Percentiles rank a stretch among this genome's conserved stretches.
Evolutionary conservation across 2,797 vertebrate genomes (phyloP).

Genomic region (Helicolenus hilgendorfi): DNA sequence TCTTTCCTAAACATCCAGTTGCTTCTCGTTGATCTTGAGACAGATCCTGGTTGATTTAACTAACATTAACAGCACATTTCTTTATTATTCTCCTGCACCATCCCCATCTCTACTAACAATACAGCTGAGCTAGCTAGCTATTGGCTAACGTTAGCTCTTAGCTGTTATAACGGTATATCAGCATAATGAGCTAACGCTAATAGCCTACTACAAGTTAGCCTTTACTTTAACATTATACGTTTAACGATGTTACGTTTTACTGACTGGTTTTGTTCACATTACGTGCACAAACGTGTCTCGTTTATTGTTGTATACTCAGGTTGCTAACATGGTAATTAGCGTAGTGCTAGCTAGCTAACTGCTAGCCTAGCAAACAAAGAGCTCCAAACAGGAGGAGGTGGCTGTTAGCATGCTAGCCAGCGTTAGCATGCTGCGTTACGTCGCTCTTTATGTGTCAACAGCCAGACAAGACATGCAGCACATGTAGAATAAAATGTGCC

Average conservation of each 20-base stretch:
- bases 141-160: slow-evolving; percentile 10
- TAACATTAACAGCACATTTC: accelerated
- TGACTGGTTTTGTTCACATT: accelerated
- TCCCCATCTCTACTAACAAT: neutral
- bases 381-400: slow-evolving; percentile 72
- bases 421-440: slow-evolving; percentile 37
- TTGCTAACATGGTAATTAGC: slow-evolving; percentile 7
- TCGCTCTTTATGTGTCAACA: slow-evolving; percentile 10
- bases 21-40: neutral
- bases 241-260: neutral
- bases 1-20: neutral
- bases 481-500: neutral
- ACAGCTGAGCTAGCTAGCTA: neutral
- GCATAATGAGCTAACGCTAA: neutral
- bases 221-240: accelerated
- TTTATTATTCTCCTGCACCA: neutral
- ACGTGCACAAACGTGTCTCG: accelerated
- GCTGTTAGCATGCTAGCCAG: slow-evolving; percentile 62
- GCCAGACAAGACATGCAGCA: neutral
- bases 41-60: neutral
- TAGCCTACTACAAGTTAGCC: neutral
- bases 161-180: slow-evolving; percentile 45
- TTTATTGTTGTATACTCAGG: no score
- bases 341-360: slow-evolving; percentile 16
- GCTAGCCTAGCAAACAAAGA: slow-evolving; percentile 89